These are phyloP conservation scores for Cheiracanthium punctorium DNA, from an alignment of 2,888 invertebrate genomes.

Conservation along the genomic window DNA sequence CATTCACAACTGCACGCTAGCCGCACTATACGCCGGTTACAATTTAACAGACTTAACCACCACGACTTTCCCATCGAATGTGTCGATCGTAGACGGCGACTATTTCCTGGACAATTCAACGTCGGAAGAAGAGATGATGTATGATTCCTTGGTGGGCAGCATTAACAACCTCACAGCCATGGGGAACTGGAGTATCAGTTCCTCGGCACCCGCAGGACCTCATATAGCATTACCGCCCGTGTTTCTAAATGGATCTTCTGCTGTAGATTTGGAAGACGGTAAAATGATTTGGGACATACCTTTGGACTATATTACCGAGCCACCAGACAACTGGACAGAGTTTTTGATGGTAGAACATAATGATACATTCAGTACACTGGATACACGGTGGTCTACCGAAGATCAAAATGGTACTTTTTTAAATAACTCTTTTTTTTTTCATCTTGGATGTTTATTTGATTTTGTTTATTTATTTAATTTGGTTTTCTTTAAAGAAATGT, in stretches of 20 bases:
- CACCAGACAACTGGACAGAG: slow-evolving; percentile 36
- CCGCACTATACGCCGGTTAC: slow-evolving; percentile 32
- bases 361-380: slow-evolving; percentile 22
- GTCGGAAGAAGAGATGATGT: slow-evolving; percentile 28
- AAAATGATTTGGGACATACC: slow-evolving; percentile 60
- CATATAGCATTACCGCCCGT: slow-evolving; percentile 37
- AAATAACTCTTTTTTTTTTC: too few species aligned
- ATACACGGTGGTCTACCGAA: slow-evolving; percentile 23
- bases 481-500: too few species aligned
- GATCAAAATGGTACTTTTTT: slow-evolving; percentile 58
- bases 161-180: slow-evolving; percentile 63
- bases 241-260: slow-evolving; percentile 37
- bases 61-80: slow-evolving; percentile 11
- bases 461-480: too few species aligned
- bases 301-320: slow-evolving; percentile 25
- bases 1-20: slow-evolving; percentile 69
- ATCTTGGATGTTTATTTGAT: too few species aligned
- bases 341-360: slow-evolving; percentile 25
- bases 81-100: slow-evolving; percentile 32
- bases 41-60: slow-evolving; percentile 29
- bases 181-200: slow-evolving; percentile 40
- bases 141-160: slow-evolving; percentile 24
- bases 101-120: slow-evolving; percentile 55
- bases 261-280: slow-evolving; percentile 40
- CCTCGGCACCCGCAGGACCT: slow-evolving; percentile 16